Evolutionary conservation across 1,140 invertebrate species (phyloP).

Genomic region (Alviniconcha marisindica): DNA sequence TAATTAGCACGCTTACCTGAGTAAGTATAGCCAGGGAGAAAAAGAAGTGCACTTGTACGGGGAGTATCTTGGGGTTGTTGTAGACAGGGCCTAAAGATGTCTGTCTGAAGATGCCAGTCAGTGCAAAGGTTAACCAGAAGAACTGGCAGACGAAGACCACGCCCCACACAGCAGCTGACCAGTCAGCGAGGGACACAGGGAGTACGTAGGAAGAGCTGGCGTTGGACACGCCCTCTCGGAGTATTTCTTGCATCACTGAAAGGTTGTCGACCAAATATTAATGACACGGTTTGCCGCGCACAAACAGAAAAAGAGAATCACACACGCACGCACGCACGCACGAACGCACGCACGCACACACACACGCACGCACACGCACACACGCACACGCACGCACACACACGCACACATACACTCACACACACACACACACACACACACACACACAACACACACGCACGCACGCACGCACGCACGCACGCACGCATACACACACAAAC

Average conservation of each 20-base stretch:
- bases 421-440: too few relatives aligned
- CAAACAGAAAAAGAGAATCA: too few relatives aligned
- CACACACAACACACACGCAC: too few relatives aligned
- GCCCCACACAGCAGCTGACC: slow-evolving; percentile 10
- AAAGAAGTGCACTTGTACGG: slow-evolving; percentile 21
- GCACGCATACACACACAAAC: too few relatives aligned
- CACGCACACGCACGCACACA: too few relatives aligned
- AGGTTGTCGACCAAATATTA: too few relatives aligned
- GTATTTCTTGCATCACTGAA: slow-evolving; percentile 5
- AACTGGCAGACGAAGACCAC: slow-evolving; percentile 19
- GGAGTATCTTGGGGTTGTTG: slow-evolving; percentile 28
- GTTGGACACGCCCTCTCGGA: neutral
- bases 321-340: too few relatives aligned
- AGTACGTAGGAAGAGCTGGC: neutral
- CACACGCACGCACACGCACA: too few relatives aligned
- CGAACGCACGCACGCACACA: too few relatives aligned
- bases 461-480: too few relatives aligned
- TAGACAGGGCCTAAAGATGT: neutral
- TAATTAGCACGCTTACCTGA: neutral
- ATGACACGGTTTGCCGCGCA: too few relatives aligned
- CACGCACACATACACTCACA: too few relatives aligned
- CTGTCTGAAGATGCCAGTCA: slow-evolving; percentile 14
- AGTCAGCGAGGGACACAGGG: neutral
- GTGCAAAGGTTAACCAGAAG: neutral
- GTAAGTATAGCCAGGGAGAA: neutral